Percentiles rank a stretch among this genome's conserved stretches.
Conservation (phyloP, 2,113 vertebrate genomes). For the Crypturellus undulatus region DNA sequence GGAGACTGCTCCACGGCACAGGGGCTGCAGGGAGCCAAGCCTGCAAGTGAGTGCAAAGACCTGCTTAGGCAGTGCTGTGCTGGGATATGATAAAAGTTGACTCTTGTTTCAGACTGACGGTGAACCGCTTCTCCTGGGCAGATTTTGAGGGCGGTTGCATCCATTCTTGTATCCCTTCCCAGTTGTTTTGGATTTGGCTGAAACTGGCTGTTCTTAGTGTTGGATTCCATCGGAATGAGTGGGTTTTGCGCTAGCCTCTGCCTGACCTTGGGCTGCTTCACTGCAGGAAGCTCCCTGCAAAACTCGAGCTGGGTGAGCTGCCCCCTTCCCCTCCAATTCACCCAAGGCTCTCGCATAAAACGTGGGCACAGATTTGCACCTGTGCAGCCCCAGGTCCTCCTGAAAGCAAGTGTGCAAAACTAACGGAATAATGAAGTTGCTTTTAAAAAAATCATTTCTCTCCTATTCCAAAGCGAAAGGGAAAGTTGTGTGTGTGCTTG, state of each 20-base stretch:
- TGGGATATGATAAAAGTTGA: conserved; percentile 46
- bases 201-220: conserved; percentile 33
- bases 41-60: background rate
- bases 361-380: background rate
- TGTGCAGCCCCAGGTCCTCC: background rate
- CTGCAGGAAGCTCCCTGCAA: background rate
- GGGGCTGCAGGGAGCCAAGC: background rate
- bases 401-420: background rate
- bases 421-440: background rate
- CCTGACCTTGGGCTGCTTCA: conserved; percentile 32
- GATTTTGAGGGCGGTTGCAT: conserved; percentile 13
- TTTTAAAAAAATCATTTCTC: background rate
- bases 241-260: conserved; percentile 40
- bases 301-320: background rate
- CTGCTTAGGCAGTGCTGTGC: background rate
- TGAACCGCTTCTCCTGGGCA: background rate
- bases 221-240: conserved; percentile 35
- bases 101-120: conserved; percentile 3
- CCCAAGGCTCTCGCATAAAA: fast-evolving
- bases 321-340: background rate
- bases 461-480: background rate
- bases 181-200: conserved; percentile 39
- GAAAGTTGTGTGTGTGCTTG: background rate
- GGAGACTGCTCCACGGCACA: background rate
- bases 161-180: conserved; percentile 24